These are phyloP conservation scores for Acrocyrtus sp. DNA, from an alignment of 2,888 invertebrate species.

Conservation along the genomic window DNA sequence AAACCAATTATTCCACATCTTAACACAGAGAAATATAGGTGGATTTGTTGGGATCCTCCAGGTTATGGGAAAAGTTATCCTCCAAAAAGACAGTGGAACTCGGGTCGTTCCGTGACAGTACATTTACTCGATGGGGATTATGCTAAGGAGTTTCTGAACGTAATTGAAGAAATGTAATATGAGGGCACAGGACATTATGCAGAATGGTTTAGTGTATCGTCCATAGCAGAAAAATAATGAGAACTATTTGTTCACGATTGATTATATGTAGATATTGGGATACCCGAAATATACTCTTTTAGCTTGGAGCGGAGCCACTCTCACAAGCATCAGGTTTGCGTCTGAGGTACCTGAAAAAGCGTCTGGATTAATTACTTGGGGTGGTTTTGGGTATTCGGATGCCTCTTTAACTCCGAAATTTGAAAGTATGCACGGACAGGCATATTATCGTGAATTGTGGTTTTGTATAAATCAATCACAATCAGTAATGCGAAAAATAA, in stretches of 20 bases:
- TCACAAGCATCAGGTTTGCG: constrained; percentile 66
- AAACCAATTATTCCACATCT: constrained; percentile 66
- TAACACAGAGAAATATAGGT: constrained; percentile 72
- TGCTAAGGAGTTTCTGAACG: constrained; percentile 66
- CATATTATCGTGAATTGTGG: too few relatives aligned
- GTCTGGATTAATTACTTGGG: constrained; percentile 65
- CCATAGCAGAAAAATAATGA: too few relatives aligned
- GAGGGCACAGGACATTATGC: too few relatives aligned
- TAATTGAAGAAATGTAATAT: too few relatives aligned
- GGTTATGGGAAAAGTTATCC: constrained; percentile 67
- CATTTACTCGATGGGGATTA: constrained; percentile 66
- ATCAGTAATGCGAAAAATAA: too few relatives aligned
- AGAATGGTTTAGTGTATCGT: too few relatives aligned
- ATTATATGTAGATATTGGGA: not conserved
- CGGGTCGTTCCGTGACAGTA: constrained; percentile 54
- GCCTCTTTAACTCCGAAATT: too few relatives aligned
- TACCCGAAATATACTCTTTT: constrained; percentile 65
- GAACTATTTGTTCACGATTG: not conserved
- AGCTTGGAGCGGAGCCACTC: constrained; percentile 69
- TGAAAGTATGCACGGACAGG: too few relatives aligned
- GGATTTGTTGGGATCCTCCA: constrained; percentile 78
- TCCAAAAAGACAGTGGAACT: constrained; percentile 65
- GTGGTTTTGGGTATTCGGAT: constrained; percentile 24
- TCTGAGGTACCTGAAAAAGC: constrained; percentile 65
- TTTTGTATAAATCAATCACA: too few relatives aligned